Conservation (phyloP, 1,140 invertebrate genomes). For the Pemphigus obesinymphae region DNA sequence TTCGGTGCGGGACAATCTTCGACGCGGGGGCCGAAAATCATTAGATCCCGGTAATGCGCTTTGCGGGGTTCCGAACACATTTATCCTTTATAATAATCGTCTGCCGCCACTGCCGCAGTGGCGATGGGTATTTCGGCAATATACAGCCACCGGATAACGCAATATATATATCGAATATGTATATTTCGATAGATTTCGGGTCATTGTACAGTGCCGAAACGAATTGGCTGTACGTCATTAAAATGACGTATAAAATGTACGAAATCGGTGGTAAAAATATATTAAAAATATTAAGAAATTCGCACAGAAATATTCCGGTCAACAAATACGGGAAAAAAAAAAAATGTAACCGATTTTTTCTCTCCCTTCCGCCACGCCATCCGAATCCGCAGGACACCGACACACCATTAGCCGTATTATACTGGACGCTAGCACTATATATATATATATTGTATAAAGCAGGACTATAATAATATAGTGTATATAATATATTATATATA, state of each 20-base stretch:
- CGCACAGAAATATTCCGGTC: too few species aligned
- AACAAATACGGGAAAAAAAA: neutral
- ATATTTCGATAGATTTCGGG: neutral
- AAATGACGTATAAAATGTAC: neutral
- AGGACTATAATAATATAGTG: too few species aligned
- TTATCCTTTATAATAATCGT: neutral
- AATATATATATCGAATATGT: neutral
- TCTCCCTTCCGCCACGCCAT: too few species aligned
- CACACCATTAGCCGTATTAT: too few species aligned
- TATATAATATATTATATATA: too few species aligned
- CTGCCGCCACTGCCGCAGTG: neutral
- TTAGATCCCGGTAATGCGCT: neutral
- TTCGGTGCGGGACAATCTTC: neutral
- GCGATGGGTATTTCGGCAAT: too few species aligned
- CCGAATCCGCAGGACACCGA: too few species aligned
- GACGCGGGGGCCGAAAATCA: neutral
- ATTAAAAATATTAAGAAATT: too few species aligned
- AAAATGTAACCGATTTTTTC: neutral
- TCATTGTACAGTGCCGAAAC: neutral
- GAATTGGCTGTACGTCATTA: neutral
- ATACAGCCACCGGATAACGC: neutral
- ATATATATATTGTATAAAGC: too few species aligned
- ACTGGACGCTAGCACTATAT: too few species aligned
- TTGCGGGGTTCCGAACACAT: neutral
- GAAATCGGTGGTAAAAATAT: too few species aligned